Evolutionary conservation across 2,888 invertebrate genomes (phyloP), one percentile per base, ranked within the genome.

Genomic region (Athripsodes cinereus): DNA sequence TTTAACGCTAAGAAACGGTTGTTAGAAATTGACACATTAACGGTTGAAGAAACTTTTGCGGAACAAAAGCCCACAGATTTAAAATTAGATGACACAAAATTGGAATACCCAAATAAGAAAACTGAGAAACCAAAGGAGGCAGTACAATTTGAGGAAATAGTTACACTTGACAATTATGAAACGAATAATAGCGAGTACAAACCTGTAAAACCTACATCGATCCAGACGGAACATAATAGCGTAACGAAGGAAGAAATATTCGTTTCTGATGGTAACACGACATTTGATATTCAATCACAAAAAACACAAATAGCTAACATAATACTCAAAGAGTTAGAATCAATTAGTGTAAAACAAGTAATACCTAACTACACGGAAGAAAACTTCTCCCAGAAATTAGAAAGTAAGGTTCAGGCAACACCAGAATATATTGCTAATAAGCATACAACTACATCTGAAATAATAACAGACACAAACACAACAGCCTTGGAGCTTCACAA

Each of bases 391-490:
- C 21, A 19, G 2, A 5, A 21, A 6, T 8, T 5, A 11, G 20
- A 40, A 16, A 44, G 48, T 5, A 20, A 10, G 16, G 48, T n/a
- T 2, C 47, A 26, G 5, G 54, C 47, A 11, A 48, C 13, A 11
- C 16, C 44, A 54, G 21, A 54, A 6, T 22, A 22, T 22, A 26
- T 48, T 2, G 18, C 16, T 5, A 65, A 68, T 56, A 62, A 66
- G 10, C 53, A 65, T 22, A 59, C 63, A 1, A 64, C 66, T 60
- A 66, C 65, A 44, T 66, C 64, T 58, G 67, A 67, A 55, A 62
- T 57, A 26, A 52, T 59, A 8, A 58, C 63, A 49, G 54, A 62
- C 35, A 47, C 22, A 13, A 16, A 26, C 10, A 31, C 49, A 10
- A 40, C 26, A 40, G 18, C 31, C 10, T 46, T 59, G 18, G 48